Evolutionary conservation across 2,113 vertebrate species (phyloP).

Genomic region (Ciconia boyciana): DNA sequence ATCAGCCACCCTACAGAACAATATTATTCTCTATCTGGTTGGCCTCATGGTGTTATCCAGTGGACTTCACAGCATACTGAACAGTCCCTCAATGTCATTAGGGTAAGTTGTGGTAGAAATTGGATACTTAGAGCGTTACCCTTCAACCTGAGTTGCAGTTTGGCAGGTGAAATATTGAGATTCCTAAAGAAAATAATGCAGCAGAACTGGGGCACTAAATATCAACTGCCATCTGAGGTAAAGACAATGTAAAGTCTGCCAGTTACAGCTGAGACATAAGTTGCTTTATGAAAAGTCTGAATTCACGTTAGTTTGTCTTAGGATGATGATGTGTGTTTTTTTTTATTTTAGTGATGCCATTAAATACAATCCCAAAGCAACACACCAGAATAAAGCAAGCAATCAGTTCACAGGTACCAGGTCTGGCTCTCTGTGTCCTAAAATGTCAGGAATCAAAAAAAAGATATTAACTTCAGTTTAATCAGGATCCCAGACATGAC

Average conservation of each 20-base stretch:
- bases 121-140: neutral
- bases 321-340: rapidly evolving
- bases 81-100: neutral
- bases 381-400: neutral
- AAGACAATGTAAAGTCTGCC: neutral
- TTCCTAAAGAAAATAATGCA: neutral
- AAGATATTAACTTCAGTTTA: neutral
- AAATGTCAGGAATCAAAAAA: neutral
- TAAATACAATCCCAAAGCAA: neutral
- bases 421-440: neutral
- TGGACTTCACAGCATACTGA: neutral
- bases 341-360: neutral
- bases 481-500: neutral
- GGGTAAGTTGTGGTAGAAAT: neutral
- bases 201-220: neutral
- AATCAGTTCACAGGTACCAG: neutral
- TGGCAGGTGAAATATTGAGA: neutral
- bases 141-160: neutral
- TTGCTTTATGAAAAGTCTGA: neutral
- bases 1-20: neutral
- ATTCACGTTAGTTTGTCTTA: neutral
- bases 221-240: neutral
- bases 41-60: neutral
- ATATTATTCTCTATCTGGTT: neutral
- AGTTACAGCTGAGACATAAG: neutral